Evolutionary conservation across 2,113 vertebrate species (phyloP), one percentile per base, ranked within the genome.

Genomic region (Ochotona curzoniae): DNA sequence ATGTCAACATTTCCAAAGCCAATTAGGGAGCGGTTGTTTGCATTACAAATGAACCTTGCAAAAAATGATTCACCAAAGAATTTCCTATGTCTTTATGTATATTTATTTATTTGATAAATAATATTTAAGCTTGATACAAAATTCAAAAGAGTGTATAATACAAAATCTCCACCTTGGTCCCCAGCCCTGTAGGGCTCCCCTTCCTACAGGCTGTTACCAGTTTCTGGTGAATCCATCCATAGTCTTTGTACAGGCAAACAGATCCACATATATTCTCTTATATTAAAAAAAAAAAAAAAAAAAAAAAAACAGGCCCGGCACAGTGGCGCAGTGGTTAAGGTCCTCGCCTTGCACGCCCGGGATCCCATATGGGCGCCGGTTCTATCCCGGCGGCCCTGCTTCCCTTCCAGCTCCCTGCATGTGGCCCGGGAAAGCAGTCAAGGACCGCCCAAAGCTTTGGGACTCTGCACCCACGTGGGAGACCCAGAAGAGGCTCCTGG

Each of bases 1-100:
- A 97, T 91, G 80, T 93, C 90, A 90, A 91, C 88, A 93, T 96
- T 96, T 95, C 83, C 97, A 96, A 96, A 96, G 89, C 95, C 96
- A 97, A 96, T 93, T 63, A 91, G 87, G 96, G 95, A 95, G 93
- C 57, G 95, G 78, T 60, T 93, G 61, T 75, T 96, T 81, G 89
- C 69, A 80, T 83, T 88, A 81, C 80, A 89, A 93, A 92, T 7
- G 67, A 96, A 63, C 57, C 71, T 93, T 86, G 38, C 30, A 90
- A 83, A 83, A 95, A 93, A 85, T 82, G 69, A 93, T 57, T 92
- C 94, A 91, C 32, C 81, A 75, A 86, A 88, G 84, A n/a, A 20
- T 86, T 81, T 90, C 88, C 66, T 25, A 70, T 81, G 8, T 57
- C 73, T 83, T 92, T 84, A 35, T 60, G 54, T 67, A 23, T 71